Evolutionary conservation across 1,140 invertebrate species (phyloP), one percentile per base, ranked within the genome.

Genomic region (Magallana angulata): DNA sequence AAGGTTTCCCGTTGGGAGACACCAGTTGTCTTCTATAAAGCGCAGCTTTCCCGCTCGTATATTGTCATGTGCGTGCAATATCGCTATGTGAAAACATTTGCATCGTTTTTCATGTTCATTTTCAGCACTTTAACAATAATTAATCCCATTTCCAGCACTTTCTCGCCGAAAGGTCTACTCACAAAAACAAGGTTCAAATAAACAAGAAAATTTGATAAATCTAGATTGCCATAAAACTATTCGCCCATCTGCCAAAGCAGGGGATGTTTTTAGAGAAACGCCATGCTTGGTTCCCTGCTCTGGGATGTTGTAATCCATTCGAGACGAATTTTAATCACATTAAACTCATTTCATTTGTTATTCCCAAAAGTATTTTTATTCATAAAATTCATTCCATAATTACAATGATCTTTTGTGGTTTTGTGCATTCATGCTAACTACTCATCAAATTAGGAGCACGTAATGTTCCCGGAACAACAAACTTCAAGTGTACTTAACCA

Each of bases 41-140:
- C 57, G n/a, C 6, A 8, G 30, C 59, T 58, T 58, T n/a, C 56
- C 57, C 30, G 16, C 18, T 84, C 30, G 24, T 18, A 57, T 60
- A 36, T 48, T 60, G n/a, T 57, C 58, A 60, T 84, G 56, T 62
- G 82, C 82, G 82, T 84, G 82, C 58, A 36, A 60, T 59, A 62
- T 59, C 56, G 58, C 24, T 36, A 84, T 84, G 58, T 84, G 58
- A 48, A 59, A 36, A 59, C 82, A 62, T 84, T 84, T 84, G 57
- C 30, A 62, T 60, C 30, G 82, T 59, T 62, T 84, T 84, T 59
- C 59, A 48, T 62, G 82, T 62, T 84, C 82, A 84, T 59, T 84
- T 84, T 84, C 58, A 62, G 82, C 58, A 62, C 82, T 84, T 84
- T 60, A 84, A 84, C 82, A 84, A 84, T 84, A 84, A 84, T 84